These are phyloP conservation scores for Crotalus helleri DNA, from an alignment of 2,113 vertebrate species.

Conservation along the genomic window DNA sequence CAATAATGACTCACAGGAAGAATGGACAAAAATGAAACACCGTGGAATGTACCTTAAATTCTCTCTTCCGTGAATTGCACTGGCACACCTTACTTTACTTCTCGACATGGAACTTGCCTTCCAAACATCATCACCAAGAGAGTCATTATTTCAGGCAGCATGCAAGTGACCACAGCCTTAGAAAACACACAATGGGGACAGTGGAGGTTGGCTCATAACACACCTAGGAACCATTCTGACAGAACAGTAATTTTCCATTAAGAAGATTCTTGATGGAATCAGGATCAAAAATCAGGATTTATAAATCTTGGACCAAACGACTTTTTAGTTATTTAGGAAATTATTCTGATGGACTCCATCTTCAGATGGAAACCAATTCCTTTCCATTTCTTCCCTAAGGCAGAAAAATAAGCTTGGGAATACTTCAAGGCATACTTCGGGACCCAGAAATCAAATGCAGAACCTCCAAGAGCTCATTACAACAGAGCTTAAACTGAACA, in stretches of 20 bases:
- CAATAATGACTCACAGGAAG: not conserved
- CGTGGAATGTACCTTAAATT: constrained; percentile 47
- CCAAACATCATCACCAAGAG: not conserved
- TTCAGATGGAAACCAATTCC: not conserved
- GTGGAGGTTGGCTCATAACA: constrained; percentile 48
- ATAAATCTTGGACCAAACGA: not conserved
- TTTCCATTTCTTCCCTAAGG: not conserved
- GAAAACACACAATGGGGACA: constrained; percentile 46
- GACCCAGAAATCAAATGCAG: not conserved
- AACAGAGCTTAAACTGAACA: not conserved
- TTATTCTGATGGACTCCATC: not conserved
- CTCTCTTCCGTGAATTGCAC: constrained; percentile 39
- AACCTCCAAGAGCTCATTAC: not conserved
- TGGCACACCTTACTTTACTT: not conserved
- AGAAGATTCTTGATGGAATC: constrained; percentile 3
- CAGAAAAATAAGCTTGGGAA: not conserved
- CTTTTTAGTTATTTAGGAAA: not conserved
- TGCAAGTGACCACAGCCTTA: constrained; percentile 31
- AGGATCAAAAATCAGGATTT: constrained; percentile 2
- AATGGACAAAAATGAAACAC: not conserved
- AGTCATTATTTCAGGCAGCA: constrained; percentile 42
- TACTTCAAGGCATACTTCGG: not conserved
- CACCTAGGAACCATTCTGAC: constrained; percentile 45
- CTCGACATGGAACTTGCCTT: not conserved
- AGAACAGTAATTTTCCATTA: constrained; percentile 47